Conservation (phyloP, 2,888 invertebrate genomes). For the Archips xylosteana region DNA sequence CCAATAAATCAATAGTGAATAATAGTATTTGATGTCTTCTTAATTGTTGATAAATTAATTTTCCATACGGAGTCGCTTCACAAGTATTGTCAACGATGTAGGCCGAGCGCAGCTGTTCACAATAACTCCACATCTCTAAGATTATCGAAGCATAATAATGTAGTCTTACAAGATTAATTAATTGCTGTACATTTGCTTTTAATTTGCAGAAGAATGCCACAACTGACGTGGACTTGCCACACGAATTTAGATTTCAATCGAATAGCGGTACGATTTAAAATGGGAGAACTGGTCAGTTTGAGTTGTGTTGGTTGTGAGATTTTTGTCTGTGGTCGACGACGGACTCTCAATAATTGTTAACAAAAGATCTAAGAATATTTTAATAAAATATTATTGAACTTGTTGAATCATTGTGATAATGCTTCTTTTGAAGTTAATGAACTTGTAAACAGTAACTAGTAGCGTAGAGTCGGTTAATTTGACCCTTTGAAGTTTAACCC, state of each 20-base stretch:
- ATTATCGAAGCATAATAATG: conserved; percentile 43
- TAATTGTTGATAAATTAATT: conserved; percentile 12
- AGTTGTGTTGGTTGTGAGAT: background rate
- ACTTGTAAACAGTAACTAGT: background rate
- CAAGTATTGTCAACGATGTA: conserved; percentile 46
- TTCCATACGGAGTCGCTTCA: conserved; percentile 33
- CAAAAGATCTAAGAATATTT: background rate
- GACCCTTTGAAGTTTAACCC: no score
- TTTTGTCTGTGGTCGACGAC: background rate
- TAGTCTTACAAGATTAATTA: conserved; percentile 46
- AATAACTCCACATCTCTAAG: conserved; percentile 49
- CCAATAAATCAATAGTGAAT: background rate
- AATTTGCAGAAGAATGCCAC: background rate
- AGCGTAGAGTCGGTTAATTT: no score
- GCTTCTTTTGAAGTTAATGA: background rate
- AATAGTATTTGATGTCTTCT: background rate
- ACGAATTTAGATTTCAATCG: background rate
- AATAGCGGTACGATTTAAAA: background rate
- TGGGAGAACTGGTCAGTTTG: background rate
- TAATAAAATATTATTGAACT: background rate
- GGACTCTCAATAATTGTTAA: background rate
- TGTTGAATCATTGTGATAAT: background rate
- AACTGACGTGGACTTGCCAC: background rate
- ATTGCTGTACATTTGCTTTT: conserved; percentile 38
- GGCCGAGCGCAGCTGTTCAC: conserved; percentile 52